Base-by-base conservation (phyloP, 2,797 vertebrate species). In the Distichodus sexfasciatus region DNA sequence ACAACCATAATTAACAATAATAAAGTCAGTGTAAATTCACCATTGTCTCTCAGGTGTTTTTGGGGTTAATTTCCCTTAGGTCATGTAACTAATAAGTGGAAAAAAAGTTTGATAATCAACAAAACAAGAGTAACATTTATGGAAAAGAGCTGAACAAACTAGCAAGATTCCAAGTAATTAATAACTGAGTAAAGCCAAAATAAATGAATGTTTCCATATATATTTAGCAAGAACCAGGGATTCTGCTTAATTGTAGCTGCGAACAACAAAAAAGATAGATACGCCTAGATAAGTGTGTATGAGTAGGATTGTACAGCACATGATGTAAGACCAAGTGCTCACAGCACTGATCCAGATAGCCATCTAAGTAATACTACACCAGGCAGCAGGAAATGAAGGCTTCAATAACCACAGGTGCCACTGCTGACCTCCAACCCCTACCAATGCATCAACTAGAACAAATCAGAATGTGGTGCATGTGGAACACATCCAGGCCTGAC, bases 311-410 rank as follows among this genome's bases (percentile, higher is more conserved):
- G 51, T 24, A 40, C 66, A 29, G 6, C 29, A 17, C 21, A 31
- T 29, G 53, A 33, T 26, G 14, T 43, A 53, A 44, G 7, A 31
- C 35, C 46, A 44, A 44, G 28, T 53, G 57, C 44, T 53, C 28
- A 41, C 29, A 43, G 29, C 62, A 64, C 53, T 40, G 64, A 63
- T 66, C 63, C 66, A 6, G 50, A 76, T 38, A 54, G 9, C 11
- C n/a, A 9, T 23, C 50, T 40, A 38, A 17, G 66, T 36, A 79
- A 76, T 74, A 76, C 74, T 76, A 79, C 58, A 79, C 74, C 51
- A 67, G 43, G 14, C 62, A 14, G 36, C 58, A 67, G 47, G 53
- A 73, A 70, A 64, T 1, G 11, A 60, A 48, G 62, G 21, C 63
- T 69, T 21, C 12, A 10, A 51, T 72, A 58, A 47, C 23, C 28